Evolutionary conservation across 2,888 invertebrate genomes (phyloP).

Genomic region (Lasioglossum leucozonium): DNA sequence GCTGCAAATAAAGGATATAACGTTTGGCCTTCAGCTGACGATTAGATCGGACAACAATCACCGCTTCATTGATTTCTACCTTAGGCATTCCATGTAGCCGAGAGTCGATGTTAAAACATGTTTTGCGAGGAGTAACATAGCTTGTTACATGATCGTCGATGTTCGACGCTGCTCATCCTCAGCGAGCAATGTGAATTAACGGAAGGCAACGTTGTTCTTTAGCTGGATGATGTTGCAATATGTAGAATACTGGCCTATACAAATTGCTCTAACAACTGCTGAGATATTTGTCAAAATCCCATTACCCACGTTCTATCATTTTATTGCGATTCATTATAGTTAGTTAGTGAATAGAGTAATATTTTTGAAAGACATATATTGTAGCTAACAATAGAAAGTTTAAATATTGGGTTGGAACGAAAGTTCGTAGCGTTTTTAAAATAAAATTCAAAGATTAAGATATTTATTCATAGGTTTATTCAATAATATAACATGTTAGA

Average conservation of each 20-base stretch:
- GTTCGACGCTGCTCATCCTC: constrained; percentile 2
- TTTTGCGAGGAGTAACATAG: constrained; percentile 26
- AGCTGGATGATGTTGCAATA: not conserved
- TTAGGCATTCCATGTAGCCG: constrained; percentile 40
- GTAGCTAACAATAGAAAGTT: too few relatives aligned
- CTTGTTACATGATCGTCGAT: constrained; percentile 10
- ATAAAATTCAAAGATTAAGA: too few relatives aligned
- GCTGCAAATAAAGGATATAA: constrained; percentile 25
- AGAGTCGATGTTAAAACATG: constrained; percentile 48
- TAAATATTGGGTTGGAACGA: too few relatives aligned
- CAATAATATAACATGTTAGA: too few relatives aligned
- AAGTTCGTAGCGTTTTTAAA: too few relatives aligned
- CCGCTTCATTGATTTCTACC: constrained; percentile 43
- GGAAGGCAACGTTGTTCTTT: not conserved
- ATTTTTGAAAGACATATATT: too few relatives aligned
- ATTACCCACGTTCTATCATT: not conserved
- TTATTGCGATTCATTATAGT: not conserved
- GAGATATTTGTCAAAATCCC: not conserved
- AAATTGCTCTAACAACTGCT: not conserved
- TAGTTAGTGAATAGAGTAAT: too few relatives aligned
- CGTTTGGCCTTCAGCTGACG: constrained; percentile 57
- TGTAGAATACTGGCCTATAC: not conserved
- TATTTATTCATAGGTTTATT: too few relatives aligned
- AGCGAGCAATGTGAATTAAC: constrained; percentile 16
- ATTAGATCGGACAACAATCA: constrained; percentile 59